These are phyloP conservation scores for Mastomys natalensis DNA, from an alignment of 2,113 vertebrate genomes.

Conservation along the genomic window DNA sequence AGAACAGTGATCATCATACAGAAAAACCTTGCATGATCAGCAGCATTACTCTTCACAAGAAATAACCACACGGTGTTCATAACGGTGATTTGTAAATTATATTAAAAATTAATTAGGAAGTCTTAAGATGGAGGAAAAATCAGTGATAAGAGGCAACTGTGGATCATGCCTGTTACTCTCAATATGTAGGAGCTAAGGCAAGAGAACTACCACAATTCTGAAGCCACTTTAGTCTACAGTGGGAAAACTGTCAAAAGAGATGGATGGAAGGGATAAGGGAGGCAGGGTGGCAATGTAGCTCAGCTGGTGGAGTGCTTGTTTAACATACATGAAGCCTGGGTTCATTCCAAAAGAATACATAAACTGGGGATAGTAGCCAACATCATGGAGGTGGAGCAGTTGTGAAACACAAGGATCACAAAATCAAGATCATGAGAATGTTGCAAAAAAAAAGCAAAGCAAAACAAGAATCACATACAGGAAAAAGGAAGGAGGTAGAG, in stretches of 20 bases:
- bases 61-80: neutral
- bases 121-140: constrained; percentile 13
- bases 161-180: neutral
- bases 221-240: neutral
- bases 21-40: neutral
- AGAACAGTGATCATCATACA: neutral
- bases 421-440: neutral
- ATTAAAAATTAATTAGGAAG: constrained; percentile 12
- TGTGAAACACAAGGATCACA: neutral
- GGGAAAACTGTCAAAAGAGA: neutral
- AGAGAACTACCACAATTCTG: neutral
- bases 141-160: neutral
- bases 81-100: neutral
- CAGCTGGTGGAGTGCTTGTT: neutral
- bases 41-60: neutral
- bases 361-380: neutral
- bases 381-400: neutral
- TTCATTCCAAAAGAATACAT: neutral
- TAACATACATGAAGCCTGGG: neutral
- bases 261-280: neutral
- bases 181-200: neutral
- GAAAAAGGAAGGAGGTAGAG: neutral
- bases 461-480: no score
- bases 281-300: neutral
- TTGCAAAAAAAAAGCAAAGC: neutral